These are phyloP conservation scores for Octodonta nipae DNA, from an alignment of 2,888 invertebrate genomes.

Conservation along the genomic window DNA sequence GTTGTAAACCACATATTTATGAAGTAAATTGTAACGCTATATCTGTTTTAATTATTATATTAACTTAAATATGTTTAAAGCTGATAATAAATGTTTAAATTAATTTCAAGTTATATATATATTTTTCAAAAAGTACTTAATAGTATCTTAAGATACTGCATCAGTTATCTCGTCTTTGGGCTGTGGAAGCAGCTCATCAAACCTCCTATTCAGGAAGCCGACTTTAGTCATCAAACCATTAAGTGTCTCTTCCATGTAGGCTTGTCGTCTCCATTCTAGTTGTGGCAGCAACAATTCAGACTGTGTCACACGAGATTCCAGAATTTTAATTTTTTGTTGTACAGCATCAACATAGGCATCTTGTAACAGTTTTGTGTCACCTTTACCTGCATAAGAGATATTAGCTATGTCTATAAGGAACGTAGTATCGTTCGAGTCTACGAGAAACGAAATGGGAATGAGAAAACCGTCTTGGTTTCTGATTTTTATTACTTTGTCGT, in stretches of 20 bases:
- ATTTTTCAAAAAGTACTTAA: too few species aligned
- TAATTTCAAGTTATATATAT: too few species aligned
- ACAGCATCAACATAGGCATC: conserved; percentile 39
- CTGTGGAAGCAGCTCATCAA: conserved; percentile 38
- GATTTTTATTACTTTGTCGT: conserved; percentile 36
- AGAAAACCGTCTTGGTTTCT: conserved; percentile 34
- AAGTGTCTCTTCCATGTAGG: conserved; percentile 37
- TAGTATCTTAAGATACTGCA: neutral
- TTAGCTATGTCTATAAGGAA: conserved; percentile 36
- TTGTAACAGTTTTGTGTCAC: conserved; percentile 27
- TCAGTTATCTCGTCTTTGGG: conserved; percentile 18
- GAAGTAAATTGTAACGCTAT: too few species aligned
- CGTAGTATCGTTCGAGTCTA: conserved; percentile 27
- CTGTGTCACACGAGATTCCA: conserved; percentile 35
- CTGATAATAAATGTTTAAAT: too few species aligned
- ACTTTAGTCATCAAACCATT: conserved; percentile 34
- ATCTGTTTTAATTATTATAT: too few species aligned
- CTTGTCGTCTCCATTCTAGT: conserved; percentile 33
- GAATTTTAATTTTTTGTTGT: conserved; percentile 33
- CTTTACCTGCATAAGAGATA: conserved; percentile 30
- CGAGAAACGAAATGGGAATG: conserved; percentile 34
- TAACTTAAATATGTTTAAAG: too few species aligned
- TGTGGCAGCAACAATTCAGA: conserved; percentile 35
- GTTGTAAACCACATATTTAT: too few species aligned
- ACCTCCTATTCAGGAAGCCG: conserved; percentile 36